Evolutionary conservation across 2,797 vertebrate genomes (phyloP), one percentile per base, ranked within the genome.

Genomic region (Eptatretus atami): DNA sequence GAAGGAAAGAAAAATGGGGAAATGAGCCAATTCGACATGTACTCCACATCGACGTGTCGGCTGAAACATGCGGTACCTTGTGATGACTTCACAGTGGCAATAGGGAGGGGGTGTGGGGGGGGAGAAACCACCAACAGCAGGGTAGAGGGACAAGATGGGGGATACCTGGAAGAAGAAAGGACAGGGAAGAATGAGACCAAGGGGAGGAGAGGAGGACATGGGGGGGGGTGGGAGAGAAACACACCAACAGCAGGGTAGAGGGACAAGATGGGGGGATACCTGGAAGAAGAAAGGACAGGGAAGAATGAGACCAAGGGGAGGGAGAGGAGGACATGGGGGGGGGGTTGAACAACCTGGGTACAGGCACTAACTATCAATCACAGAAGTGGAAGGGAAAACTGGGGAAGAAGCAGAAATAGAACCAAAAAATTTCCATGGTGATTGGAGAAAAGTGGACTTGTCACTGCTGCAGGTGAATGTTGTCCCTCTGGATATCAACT

Each of bases 401-500:
- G 2, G 31, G 31, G 31, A 44, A 44, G 31, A 44, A 44, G 31
- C 31, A 44, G 31, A 44, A 44, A 44, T 44, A 8, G 4, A 44
- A 44, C 31, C 4, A 44, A 44, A 44, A 44, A 44, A 44, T 44
- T 44, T 4, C 31, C 31, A 5, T 44, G 31, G 31, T 44, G 31
- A 44, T 44, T 44, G 31, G 31, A 44, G 4, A 44, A 19, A 44
- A 44, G 31, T 44, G 31, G 31, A 44, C 6, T 44, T 60, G 55
- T 24, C 10, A 15, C 55, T 10, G 66, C 66, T 0, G 1, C 71
- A 98, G 92, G 86, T 96, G 70, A 96, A 96, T 1, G 87, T 96
- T 70, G 92, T 98, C 53, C 88, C 92, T 25, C 82, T 98, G 68
- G 94, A 86, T 71, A 95, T 98, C 73, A 88, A 95, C 77, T 78